A percentile compares a stretch with the other conserved stretches of the same genome.
Evolutionary conservation across 2,888 invertebrate genomes (phyloP).

Genomic region (Orgyia antiqua): DNA sequence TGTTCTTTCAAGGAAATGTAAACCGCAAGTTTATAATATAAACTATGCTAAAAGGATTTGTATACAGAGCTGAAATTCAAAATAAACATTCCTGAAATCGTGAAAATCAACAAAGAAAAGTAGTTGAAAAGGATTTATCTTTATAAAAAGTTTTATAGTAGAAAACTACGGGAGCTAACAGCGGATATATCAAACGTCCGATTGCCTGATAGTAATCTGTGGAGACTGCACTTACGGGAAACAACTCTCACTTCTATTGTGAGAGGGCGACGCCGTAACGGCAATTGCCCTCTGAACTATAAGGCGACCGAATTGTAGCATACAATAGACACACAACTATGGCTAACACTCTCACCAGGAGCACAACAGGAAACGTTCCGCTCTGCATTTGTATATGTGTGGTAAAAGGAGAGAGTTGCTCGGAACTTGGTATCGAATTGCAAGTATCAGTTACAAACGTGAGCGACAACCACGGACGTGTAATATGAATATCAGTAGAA

Average conservation of each 20-base stretch:
- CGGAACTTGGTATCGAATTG: constrained; percentile 52
- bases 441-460: constrained; percentile 56
- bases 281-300: constrained; percentile 62
- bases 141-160: too few species aligned
- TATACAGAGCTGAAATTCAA: constrained; percentile 1
- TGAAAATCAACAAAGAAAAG: too few species aligned
- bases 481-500: constrained; percentile 50
- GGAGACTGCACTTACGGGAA: constrained; percentile 50
- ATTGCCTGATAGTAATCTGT: constrained; percentile 54
- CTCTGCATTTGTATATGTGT: constrained; percentile 61
- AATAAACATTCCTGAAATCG: not conserved
- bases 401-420: constrained; percentile 66
- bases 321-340: constrained; percentile 54
- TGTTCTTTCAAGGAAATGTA: constrained; percentile 12
- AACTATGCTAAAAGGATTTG: constrained; percentile 2
- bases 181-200: constrained; percentile 35
- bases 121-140: too few species aligned
- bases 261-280: constrained; percentile 48
- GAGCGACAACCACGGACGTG: constrained; percentile 62
- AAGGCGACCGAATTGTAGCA: constrained; percentile 40
- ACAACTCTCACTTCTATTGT: constrained; percentile 68
- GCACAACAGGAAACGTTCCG: constrained; percentile 69
- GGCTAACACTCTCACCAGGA: constrained; percentile 34
- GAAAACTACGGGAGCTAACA: too few species aligned
- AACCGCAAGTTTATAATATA: constrained; percentile 14